Base-by-base conservation (phyloP, 2,113 vertebrate genomes). In the Varanus komodoensis region DNA sequence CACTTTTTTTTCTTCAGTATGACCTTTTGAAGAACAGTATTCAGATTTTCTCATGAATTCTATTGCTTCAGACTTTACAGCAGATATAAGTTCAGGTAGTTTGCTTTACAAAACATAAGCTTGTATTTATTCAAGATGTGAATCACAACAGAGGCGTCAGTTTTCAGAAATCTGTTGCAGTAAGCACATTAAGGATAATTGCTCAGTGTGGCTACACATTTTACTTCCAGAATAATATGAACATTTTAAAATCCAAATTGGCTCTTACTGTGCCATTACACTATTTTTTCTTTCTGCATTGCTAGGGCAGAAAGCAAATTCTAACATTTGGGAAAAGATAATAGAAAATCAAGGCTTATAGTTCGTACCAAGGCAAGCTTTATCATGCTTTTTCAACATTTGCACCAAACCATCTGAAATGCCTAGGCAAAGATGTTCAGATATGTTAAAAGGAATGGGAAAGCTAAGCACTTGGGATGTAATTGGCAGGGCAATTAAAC, bases 21-120 rank as follows among this genome's bases (percentile, higher is more conserved):
- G 73, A 7, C 79, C 17, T 32, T 9, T 68, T 88, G 82, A 90
- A 81, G 17, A 81, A 8, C 7, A 29, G 1, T 8, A 19, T 57
- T 6, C 57, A 57, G 7, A 29, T 19, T 21, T 27, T n/a, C 15
- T 77, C 0, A 0, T 3, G 64, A 29, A 25, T 38, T 48, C 6
- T 83, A 3, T 2, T 29, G 4, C 4, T 92, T 79, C 77, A 82
- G 71, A 29, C 4, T 3, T 25, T 69, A 2, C 27, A 86, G 3
- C 27, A 57, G 81, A 54, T 93, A 88, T 7, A 86, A 27, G 84
- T 92, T 21, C 25, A 84, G 32, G 83, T 83, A 82, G 91, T 88
- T 1, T 6, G 77, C 19, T 17, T 84, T 89, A 57, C 85, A 68
- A 0, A 78, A 73, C 79, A 78, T 1, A 79, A 83, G 38, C 87